These are phyloP conservation scores for Chaetura pelagica DNA, from an alignment of 2,113 vertebrate genomes.

Conservation along the genomic window DNA sequence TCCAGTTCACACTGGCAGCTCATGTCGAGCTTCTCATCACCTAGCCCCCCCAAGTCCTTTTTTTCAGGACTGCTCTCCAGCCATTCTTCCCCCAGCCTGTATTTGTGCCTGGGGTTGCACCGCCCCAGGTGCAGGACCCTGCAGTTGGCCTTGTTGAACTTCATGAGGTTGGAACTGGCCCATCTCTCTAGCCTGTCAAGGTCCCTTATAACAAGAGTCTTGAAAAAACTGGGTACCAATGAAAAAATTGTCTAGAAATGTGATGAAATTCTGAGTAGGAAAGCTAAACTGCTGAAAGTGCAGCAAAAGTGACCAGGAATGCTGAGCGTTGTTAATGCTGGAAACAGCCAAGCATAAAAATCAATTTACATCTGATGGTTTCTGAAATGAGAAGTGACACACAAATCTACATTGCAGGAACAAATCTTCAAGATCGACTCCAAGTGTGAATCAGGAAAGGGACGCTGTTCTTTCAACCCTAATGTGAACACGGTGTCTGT, in stretches of 20 bases:
- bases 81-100: too few species aligned
- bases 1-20: too few species aligned
- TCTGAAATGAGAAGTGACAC: background rate
- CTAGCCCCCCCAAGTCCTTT: too few species aligned
- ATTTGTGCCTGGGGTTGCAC: too few species aligned
- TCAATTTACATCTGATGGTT: background rate
- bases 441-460: slow-evolving; percentile 93
- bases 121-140: too few species aligned
- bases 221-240: background rate
- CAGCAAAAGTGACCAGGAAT: background rate
- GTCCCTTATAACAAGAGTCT: background rate
- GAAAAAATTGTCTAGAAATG: background rate
- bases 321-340: background rate
- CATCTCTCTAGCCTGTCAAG: too few species aligned
- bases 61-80: too few species aligned
- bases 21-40: too few species aligned
- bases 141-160: too few species aligned
- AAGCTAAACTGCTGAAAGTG: background rate
- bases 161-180: too few species aligned
- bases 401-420: slow-evolving; percentile 82
- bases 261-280: background rate
- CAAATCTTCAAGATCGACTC: slow-evolving; percentile 92
- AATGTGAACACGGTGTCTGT: slow-evolving; percentile 94
- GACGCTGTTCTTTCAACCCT: slow-evolving; percentile 97
- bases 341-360: background rate